Evolutionary conservation across 23 tunicate species (phyloP).

Genomic region (Botrylloides violaceus): DNA sequence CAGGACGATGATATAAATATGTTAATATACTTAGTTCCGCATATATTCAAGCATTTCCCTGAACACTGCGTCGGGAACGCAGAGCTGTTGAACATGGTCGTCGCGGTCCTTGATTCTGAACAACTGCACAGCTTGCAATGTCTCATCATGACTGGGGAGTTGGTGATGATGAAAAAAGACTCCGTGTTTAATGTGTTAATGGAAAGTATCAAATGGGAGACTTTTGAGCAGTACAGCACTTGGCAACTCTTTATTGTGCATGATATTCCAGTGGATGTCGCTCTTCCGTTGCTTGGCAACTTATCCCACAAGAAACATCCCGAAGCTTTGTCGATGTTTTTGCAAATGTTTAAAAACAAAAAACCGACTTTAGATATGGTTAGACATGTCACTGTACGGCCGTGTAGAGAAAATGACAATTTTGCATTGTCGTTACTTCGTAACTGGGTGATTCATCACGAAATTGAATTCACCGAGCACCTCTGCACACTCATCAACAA

Average conservation of each 20-base stretch:
- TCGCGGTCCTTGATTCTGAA: constrained; percentile 72
- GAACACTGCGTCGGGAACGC: constrained; percentile 82
- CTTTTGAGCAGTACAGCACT: constrained; percentile 80
- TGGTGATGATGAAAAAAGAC: constrained; percentile 75
- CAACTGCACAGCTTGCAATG: constrained; percentile 71
- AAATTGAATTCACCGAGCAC: constrained; percentile 51
- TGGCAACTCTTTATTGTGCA: constrained; percentile 83
- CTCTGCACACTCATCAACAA: constrained; percentile 51
- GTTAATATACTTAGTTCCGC: constrained; percentile 67
- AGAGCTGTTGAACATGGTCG: constrained; percentile 70
- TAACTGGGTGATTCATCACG: constrained; percentile 77
- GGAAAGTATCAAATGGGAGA: constrained; percentile 91
- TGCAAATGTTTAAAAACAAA: constrained; percentile 36
- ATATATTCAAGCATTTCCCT: constrained; percentile 71
- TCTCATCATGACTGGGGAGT: constrained; percentile 68
- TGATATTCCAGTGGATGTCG: constrained; percentile 61
- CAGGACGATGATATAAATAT: constrained; percentile 81
- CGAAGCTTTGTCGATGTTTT: constrained; percentile 73
- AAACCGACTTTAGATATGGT: constrained; percentile 84
- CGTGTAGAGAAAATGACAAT: constrained; percentile 55
- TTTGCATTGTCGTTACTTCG: constrained; percentile 85
- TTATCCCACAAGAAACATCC: constrained; percentile 53
- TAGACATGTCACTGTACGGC: constrained; percentile 67
- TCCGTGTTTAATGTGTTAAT: constrained; percentile 41
- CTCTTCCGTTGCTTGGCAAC: constrained; percentile 55